Evolutionary conservation across 2,797 vertebrate genomes (phyloP).

Genomic region (Poecile montanus): DNA sequence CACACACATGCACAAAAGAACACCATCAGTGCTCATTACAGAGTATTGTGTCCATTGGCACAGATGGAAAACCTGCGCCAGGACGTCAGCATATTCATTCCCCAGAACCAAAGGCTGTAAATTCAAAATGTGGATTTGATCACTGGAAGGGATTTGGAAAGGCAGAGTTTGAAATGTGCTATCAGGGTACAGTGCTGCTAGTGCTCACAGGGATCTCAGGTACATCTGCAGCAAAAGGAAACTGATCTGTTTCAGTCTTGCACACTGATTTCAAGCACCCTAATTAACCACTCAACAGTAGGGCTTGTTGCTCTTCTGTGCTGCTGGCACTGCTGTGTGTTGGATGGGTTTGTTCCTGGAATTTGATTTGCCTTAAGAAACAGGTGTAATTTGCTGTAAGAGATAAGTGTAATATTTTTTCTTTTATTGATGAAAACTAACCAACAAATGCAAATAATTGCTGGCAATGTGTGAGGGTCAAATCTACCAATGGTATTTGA

Average conservation of each 20-base stretch:
- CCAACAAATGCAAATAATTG: neutral
- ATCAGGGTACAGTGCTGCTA: neutral
- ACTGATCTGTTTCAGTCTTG: neutral
- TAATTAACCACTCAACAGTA: neutral
- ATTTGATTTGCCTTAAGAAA: neutral
- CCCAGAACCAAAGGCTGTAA: neutral
- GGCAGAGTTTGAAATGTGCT: neutral
- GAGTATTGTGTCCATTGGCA: slow-evolving; percentile 35
- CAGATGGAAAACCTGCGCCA: neutral
- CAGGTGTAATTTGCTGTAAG: neutral
- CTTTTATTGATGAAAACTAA: neutral
- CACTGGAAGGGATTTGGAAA: neutral
- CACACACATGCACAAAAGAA: slow-evolving; percentile 19
- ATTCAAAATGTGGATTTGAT: neutral
- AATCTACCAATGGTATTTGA: neutral
- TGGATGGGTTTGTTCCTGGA: neutral
- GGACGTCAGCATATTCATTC: slow-evolving; percentile 1
- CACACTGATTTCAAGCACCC: neutral
- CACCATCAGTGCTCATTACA: slow-evolving; percentile 20
- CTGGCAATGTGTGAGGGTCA: neutral
- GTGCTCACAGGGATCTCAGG: neutral
- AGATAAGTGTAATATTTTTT: neutral
- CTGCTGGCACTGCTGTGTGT: neutral
- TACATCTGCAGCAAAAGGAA: neutral
- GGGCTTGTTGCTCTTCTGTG: neutral